These are phyloP conservation scores for Argyra leucocephala DNA, from an alignment of 2,888 invertebrate species.

Conservation along the genomic window DNA sequence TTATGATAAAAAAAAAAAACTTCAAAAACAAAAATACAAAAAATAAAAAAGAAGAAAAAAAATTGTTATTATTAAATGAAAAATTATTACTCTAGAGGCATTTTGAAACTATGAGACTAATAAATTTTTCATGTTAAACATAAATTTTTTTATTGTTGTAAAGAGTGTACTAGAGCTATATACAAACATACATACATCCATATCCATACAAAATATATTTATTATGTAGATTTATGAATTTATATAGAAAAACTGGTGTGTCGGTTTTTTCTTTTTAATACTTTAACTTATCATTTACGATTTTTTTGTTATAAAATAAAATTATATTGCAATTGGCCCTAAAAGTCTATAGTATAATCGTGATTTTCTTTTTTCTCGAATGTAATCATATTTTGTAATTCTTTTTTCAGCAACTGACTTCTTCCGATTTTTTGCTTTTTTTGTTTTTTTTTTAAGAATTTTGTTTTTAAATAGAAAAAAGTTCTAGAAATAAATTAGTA, in stretches of 20 bases:
- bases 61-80: conserved; percentile 3
- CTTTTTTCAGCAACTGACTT: no score
- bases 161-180: not conserved
- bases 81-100: conserved; percentile 4
- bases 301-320: not conserved
- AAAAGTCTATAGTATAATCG: not conserved
- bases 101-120: conserved; percentile 6
- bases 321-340: conserved; percentile 1
- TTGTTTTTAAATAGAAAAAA: no score
- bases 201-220: no score
- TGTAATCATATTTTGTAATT: no score
- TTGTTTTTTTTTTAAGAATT: no score
- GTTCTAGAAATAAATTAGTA: no score
- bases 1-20: not conserved
- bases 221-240: no score
- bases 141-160: not conserved
- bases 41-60: not conserved
- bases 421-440: no score
- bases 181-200: no score
- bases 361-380: no score
- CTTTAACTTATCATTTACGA: not conserved
- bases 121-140: conserved; percentile 6
- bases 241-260: no score
- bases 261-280: not conserved
- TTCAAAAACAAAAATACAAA: not conserved